Conservation (phyloP, 2,888 invertebrate genomes). For the Dicyrtomina minuta region DNA sequence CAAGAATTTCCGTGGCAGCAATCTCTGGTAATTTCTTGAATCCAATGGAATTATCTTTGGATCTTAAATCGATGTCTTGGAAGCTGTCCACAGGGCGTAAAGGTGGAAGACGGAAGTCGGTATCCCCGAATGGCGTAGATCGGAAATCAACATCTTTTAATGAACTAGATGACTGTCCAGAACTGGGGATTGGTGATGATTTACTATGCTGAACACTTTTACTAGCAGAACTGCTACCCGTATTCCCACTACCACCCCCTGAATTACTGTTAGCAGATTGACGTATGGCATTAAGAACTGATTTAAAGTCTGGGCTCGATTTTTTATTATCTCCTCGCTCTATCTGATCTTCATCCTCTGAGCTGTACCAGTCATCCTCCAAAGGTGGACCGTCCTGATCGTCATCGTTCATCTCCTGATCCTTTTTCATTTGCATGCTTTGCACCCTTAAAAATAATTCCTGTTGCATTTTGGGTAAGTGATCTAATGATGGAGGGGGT, state of each 20-base stretch:
- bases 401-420: slow-evolving; percentile 55
- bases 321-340: slow-evolving; percentile 9
- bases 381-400: slow-evolving; percentile 58
- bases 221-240: background rate
- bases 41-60: slow-evolving; percentile 53
- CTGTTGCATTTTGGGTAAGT: slow-evolving; percentile 67
- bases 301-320: slow-evolving; percentile 44
- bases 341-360: slow-evolving; percentile 68
- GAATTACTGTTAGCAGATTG: slow-evolving; percentile 27
- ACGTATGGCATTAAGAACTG: slow-evolving; percentile 48
- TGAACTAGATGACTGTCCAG: slow-evolving; percentile 54
- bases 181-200: slow-evolving; percentile 19
- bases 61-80: slow-evolving; percentile 71
- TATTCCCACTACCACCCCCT: too few species aligned
- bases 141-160: slow-evolving; percentile 44
- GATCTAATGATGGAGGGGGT: slow-evolving; percentile 57
- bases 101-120: slow-evolving; percentile 65
- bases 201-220: slow-evolving; percentile 25
- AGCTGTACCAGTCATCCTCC: slow-evolving; percentile 69
- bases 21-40: slow-evolving; percentile 68
- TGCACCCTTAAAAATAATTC: slow-evolving; percentile 69
- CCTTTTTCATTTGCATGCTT: slow-evolving; percentile 64
- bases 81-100: slow-evolving; percentile 53
- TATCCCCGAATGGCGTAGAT: slow-evolving; percentile 61
- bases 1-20: slow-evolving; percentile 84